Evolutionary conservation across 2,797 vertebrate species (phyloP).

Genomic region (Oophaga sylvatica): DNA sequence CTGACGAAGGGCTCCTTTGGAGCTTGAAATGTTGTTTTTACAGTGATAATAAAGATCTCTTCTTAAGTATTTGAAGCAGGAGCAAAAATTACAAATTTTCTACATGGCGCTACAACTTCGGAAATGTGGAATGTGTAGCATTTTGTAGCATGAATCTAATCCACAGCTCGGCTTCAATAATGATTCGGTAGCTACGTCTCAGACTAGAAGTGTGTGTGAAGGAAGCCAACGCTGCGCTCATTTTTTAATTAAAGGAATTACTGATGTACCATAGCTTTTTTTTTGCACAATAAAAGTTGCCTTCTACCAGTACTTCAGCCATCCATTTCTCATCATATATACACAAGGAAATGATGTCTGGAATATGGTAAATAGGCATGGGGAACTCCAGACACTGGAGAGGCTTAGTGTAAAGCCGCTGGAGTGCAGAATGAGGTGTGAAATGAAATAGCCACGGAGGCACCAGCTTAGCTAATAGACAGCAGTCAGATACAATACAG

Average conservation of each 20-base stretch:
- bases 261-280: background rate
- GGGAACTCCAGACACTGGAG: conserved; percentile 62
- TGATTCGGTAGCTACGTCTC: background rate
- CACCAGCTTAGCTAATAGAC: conserved; percentile 59
- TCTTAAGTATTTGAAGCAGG: no score
- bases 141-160: no score
- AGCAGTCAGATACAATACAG: conserved; percentile 62
- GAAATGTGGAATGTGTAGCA: no score
- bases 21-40: no score
- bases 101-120: no score
- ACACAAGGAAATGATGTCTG: conserved; percentile 57
- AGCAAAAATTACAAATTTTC: no score
- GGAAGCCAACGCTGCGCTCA: background rate
- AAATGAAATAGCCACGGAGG: conserved; percentile 57
- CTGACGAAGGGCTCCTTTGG: no score
- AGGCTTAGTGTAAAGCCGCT: conserved; percentile 49
- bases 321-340: conserved; percentile 52
- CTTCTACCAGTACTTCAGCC: conserved; percentile 36
- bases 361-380: conserved; percentile 58
- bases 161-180: no score
- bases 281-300: conserved; percentile 17
- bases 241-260: background rate
- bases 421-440: conserved; percentile 55
- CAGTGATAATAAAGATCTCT: no score
- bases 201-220: background rate